Evolutionary conservation across 2,113 vertebrate genomes (phyloP).

Genomic region (Boulengeromyrus knoepffleri): DNA sequence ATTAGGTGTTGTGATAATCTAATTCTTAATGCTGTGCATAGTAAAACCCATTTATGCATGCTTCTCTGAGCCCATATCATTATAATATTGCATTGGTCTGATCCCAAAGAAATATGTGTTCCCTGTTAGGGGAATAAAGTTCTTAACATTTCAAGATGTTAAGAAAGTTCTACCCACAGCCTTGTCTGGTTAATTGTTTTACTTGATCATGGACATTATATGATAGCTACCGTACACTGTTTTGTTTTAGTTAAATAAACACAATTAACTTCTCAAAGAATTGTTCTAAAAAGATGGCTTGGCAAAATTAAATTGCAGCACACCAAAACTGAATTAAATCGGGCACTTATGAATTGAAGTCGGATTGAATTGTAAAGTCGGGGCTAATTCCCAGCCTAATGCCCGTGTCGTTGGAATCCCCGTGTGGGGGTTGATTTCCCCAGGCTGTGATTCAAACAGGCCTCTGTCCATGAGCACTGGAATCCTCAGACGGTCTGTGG

Average conservation of each 20-base stretch:
- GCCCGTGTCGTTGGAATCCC: slow-evolving; percentile 8
- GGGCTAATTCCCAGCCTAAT: background rate
- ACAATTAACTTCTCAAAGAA: background rate
- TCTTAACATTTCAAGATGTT: background rate
- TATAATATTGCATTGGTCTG: too few relatives aligned
- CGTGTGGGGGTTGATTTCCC: slow-evolving; percentile 23
- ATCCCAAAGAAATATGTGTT: background rate
- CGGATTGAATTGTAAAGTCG: background rate
- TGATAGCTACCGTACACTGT: background rate
- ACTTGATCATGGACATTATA: background rate
- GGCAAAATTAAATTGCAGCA: background rate
- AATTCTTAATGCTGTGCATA: too few relatives aligned
- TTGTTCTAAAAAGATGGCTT: background rate
- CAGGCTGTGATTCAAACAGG: slow-evolving; percentile 40
- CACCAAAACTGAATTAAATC: slow-evolving; percentile 31
- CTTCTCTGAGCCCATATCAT: too few relatives aligned
- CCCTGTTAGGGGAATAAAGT: background rate
- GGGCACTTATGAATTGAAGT: background rate
- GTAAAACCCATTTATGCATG: too few relatives aligned
- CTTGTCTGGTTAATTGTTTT: background rate
- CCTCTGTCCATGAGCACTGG: slow-evolving; percentile 11
- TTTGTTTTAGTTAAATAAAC: background rate
- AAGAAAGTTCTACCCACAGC: background rate
- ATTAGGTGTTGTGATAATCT: background rate
- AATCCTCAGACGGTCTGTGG: slow-evolving; percentile 36